Evolutionary conservation across 1,140 invertebrate species (phyloP), one percentile per base, ranked within the genome.

Genomic region (Listronotus oregonensis): DNA sequence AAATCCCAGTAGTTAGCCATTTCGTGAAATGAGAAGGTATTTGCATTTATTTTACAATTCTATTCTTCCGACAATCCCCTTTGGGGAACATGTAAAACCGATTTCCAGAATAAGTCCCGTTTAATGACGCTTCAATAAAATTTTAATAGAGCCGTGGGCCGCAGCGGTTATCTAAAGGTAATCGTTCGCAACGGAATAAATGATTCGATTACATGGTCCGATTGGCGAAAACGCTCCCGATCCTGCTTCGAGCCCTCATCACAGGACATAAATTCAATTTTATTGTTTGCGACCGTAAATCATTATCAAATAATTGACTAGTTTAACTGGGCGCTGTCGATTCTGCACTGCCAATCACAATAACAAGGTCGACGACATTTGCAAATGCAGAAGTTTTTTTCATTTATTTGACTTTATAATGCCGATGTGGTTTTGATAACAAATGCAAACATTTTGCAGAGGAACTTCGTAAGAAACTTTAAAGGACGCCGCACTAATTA

Each of bases 181-280:
- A 58, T 58, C 21, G 43, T 12, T 43, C 56, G 40, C 17, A 27
- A 46, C 56, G 27, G 18, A 43, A 58, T 58, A 58, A 58, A 58
- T 27, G 44, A 58, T 46, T 56, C 54, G 39, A 56, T 56, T 56
- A 56, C 39, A 43, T 43, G 54, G 37, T 42, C 27, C 37, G 54
- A 43, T 43, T 56, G 54, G 15, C 40, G 54, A 40, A 27, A 42
- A 40, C 8, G 17, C 34, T 39, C 50, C 50, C 37, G 37, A 12
- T 42, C 54, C 34, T 10, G n/a, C 15, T 52, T 52, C n/a, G 12
- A 39, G 37, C 34, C 37, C 18, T 56, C 39, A 42, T 56, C 39
- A 43, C 18, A 6, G 34, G 54, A 21, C 17, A 18, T 40, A 9
- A 43, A 42, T 56, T 43, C 54, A 56, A 21, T 40, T 55, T 14